Evolutionary conservation across 2,113 vertebrate genomes (phyloP).

Genomic region (Hippocampus guttulatus): DNA sequence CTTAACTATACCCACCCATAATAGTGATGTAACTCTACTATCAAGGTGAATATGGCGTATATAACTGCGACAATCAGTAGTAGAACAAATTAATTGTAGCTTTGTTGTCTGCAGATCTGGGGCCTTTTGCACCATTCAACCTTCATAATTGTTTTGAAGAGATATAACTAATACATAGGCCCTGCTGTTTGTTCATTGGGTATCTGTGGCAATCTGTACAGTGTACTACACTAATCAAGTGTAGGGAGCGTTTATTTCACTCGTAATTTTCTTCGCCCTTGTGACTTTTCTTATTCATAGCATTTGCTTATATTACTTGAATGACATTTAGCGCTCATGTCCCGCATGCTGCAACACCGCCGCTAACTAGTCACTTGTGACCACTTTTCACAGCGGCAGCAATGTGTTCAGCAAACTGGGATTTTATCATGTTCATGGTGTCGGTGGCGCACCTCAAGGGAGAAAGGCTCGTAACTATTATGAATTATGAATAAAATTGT

Average conservation of each 20-base stretch:
- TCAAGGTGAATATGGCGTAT: no score
- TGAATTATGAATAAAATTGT: conserved; percentile 72
- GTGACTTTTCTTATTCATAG: conserved; percentile 61
- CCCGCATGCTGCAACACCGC: conserved; percentile 43
- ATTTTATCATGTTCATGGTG: conserved; percentile 71
- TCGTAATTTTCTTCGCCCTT: conserved; percentile 25
- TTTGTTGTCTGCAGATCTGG: background rate
- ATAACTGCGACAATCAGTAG: no score
- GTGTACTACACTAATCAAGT: background rate
- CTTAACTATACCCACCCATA: no score
- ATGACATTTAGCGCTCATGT: conserved; percentile 68
- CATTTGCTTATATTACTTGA: conserved; percentile 66
- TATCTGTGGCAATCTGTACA: background rate
- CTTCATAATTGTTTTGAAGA: background rate
- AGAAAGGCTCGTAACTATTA: conserved; percentile 61
- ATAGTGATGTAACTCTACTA: no score
- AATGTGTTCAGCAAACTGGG: conserved; percentile 54
- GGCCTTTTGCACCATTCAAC: background rate
- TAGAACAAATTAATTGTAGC: no score
- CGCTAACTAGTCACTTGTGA: conserved; percentile 72
- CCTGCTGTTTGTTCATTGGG: background rate
- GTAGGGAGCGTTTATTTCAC: conserved; percentile 31
- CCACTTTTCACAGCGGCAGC: conserved; percentile 65
- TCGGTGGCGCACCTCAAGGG: conserved; percentile 62
- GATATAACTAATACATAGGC: background rate